Conservation (phyloP, 2,113 vertebrate species). For the Crotophaga sulcirostris region DNA sequence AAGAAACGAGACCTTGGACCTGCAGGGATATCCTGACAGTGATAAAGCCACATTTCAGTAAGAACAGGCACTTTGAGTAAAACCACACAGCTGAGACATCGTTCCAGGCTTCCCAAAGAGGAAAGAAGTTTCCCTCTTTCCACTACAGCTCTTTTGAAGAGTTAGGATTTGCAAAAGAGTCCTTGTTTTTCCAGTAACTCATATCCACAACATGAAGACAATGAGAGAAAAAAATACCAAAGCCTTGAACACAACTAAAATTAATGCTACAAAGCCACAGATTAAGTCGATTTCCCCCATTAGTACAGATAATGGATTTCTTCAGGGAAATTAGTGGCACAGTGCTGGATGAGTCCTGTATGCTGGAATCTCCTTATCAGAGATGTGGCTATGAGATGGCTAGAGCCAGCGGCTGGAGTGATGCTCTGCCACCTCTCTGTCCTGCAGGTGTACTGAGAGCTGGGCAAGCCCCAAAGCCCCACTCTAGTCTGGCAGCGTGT, state of each 20-base stretch:
- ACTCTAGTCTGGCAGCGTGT: background rate
- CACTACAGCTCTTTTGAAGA: background rate
- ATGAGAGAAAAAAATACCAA: fast-evolving
- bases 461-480: background rate
- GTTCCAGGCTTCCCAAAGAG: background rate
- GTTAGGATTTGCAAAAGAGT: background rate
- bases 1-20: background rate
- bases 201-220: background rate
- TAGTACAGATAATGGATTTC: background rate
- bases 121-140: background rate
- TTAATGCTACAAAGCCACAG: background rate
- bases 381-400: background rate
- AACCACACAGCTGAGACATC: background rate
- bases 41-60: background rate
- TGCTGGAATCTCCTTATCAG: background rate
- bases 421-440: background rate
- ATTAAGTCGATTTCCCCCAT: fast-evolving
- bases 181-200: background rate
- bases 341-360: background rate
- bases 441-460: background rate
- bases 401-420: background rate
- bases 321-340: background rate
- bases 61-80: background rate
- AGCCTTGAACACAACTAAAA: background rate
- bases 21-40: background rate